These are phyloP conservation scores for Etheostoma spectabile DNA, from an alignment of 2,113 vertebrate species.

Conservation along the genomic window DNA sequence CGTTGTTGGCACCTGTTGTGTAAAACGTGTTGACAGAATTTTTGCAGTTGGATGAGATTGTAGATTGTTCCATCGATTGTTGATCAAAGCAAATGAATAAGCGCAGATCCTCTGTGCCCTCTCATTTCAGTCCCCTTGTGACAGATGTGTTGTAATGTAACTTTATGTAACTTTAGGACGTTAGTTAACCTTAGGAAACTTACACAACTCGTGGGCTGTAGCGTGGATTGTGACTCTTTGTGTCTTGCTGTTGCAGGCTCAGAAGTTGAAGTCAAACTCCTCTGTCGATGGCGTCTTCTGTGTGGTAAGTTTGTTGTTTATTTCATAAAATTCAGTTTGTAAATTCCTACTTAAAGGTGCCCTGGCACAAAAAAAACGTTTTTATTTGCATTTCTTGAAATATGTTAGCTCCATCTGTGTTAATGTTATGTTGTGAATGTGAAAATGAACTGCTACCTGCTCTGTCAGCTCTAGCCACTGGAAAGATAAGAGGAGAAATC, in stretches of 20 bases:
- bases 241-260: constrained; percentile 71
- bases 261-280: constrained; percentile 82
- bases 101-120: constrained; percentile 1
- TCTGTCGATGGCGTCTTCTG: constrained; percentile 76
- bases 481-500: too few species aligned
- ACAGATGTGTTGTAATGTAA: not conserved
- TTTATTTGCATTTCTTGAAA: too few species aligned
- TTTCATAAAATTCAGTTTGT: accelerated
- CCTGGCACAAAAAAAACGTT: too few species aligned
- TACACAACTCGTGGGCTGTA: not conserved
- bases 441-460: too few species aligned
- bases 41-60: constrained; percentile 19
- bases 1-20: constrained; percentile 24
- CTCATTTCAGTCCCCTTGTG: not conserved
- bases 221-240: not conserved
- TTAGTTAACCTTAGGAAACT: not conserved
- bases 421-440: too few species aligned
- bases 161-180: not conserved
- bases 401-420: too few species aligned
- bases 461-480: too few species aligned
- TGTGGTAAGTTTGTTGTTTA: constrained; percentile 68
- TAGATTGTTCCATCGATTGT: constrained; percentile 40
- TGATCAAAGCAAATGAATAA: constrained; percentile 29
- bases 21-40: not conserved
- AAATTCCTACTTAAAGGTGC: not conserved